Base-by-base conservation (phyloP, 2,888 invertebrate species). In the Syrphus vitripennis region DNA sequence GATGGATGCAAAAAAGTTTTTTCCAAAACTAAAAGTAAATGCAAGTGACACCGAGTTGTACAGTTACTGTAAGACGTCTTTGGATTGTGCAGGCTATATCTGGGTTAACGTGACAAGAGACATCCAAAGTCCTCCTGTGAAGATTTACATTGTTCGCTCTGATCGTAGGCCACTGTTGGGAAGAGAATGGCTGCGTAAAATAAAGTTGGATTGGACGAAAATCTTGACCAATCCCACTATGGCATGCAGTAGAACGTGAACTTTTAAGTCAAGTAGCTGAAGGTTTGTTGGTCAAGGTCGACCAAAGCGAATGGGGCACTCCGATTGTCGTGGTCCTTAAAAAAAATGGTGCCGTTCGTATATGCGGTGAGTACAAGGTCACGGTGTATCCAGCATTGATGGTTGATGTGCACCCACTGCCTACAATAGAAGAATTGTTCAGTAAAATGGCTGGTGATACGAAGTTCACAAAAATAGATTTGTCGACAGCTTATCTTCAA, bases 401-500 rank as follows among this genome's bases (percentile, higher is more conserved):
- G 12, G 86, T 88, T 2, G 89, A 90, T 69, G 84, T 89, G 65
- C 86, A 90, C 70, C 90, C 89, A 1, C 67, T 90, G 40, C 89
- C 89, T 10, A 88, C 88, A 31, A 87, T 88, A 0, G 88, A 89
- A 7, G 89, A 89, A 75, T 70, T 86, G 75, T 90, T 88, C 88
- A 88, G 75, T 31, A 78, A 61, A 9, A 82, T 90, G 72, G 72
- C 88, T 16, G 89, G 88, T 1, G 89, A 89, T 0, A 61, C 75
- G 2, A 88, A 76, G 34, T 89, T 89, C 82, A 87, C 88, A 6
- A 89, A 90, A 82, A 90, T 89, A 53, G 90, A 91, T 87, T 87
- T 91, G 16, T 72, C 77, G 2, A 88, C 89, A 61, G 91, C 92
- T 4, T 92, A 91, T 71, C 87, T 91, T 81, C 90, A 92, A 76